These are phyloP conservation scores for Chlorops oryzae DNA, from an alignment of 1,140 invertebrate species.

Conservation along the genomic window DNA sequence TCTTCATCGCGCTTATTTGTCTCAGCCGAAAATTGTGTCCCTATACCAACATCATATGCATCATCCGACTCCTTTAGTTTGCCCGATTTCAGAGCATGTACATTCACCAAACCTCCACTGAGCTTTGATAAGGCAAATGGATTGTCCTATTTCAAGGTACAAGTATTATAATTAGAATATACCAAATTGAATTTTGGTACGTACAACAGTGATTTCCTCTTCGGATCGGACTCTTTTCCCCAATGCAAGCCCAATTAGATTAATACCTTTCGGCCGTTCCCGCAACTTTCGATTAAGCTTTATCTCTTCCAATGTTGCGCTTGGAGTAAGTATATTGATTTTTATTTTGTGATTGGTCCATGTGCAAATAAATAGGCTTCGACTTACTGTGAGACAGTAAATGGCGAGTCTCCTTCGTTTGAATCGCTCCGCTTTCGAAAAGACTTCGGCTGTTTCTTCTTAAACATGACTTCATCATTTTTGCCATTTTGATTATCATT, in stretches of 20 bases:
- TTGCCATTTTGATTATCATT: too few species aligned
- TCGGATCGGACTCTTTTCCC: conserved; percentile 70
- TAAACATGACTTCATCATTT: conserved; percentile 36
- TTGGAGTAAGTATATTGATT: conserved; percentile 42
- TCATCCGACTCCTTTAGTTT: conserved; percentile 69
- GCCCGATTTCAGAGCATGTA: conserved; percentile 75
- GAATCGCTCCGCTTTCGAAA: conserved; percentile 31
- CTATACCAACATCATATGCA: conserved; percentile 83
- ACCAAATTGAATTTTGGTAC: conserved; percentile 11
- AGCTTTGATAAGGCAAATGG: not conserved
- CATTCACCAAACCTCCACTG: conserved; percentile 88
- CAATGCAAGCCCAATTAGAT: conserved; percentile 69
- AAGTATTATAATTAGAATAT: not conserved
- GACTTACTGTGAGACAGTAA: not conserved
- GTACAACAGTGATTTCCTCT: conserved; percentile 57
- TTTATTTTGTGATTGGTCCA: not conserved
- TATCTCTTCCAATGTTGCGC: conserved; percentile 72
- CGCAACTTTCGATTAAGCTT: conserved; percentile 80
- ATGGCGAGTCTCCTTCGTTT: conserved; percentile 25
- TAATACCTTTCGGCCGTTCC: conserved; percentile 76
- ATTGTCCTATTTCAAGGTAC: not conserved
- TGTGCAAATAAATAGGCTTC: not conserved
- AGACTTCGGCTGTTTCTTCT: conserved; percentile 33
- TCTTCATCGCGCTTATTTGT: conserved; percentile 98
- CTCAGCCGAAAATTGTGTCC: conserved; percentile 96